Conservation (phyloP, 2,888 invertebrate genomes). For the Xylota sylvarum region DNA sequence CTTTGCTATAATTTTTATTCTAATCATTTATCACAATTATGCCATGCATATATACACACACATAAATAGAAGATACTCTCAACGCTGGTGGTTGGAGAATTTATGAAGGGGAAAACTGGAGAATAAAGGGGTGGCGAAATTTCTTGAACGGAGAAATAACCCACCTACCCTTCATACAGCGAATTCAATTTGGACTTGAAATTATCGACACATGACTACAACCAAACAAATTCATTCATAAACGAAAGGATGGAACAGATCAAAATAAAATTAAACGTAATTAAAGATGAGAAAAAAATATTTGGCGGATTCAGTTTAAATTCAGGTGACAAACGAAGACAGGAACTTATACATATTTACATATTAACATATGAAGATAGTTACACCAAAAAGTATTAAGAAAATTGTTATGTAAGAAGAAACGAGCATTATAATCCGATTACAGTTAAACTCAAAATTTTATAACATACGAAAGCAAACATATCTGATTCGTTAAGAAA, state of each 20-base stretch:
- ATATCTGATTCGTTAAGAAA: not conserved
- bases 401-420: not conserved
- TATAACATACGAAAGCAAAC: not conserved
- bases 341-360: not conserved
- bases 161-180: not conserved
- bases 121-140: slow-evolving; percentile 17
- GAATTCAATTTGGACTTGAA: slow-evolving; percentile 18
- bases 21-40: not conserved
- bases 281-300: not conserved
- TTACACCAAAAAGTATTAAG: not conserved
- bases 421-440: not conserved
- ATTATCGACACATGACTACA: slow-evolving; percentile 10
- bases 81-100: slow-evolving; percentile 4
- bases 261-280: slow-evolving; percentile 1
- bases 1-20: not conserved
- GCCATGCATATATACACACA: not conserved
- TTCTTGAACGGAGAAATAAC: not conserved
- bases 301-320: not conserved
- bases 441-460: slow-evolving; percentile 3
- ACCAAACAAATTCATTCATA: slow-evolving; percentile 31
- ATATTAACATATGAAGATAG: not conserved
- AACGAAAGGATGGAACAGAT: not conserved
- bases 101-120: slow-evolving; percentile 10
- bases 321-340: not conserved
- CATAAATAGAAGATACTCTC: not conserved